A percentile compares a stretch with the other conserved stretches of the same genome.
phyloP scores from a whole-genome alignment of 2,888 invertebrate genomes.

The Chorisops tibialis region DNA sequence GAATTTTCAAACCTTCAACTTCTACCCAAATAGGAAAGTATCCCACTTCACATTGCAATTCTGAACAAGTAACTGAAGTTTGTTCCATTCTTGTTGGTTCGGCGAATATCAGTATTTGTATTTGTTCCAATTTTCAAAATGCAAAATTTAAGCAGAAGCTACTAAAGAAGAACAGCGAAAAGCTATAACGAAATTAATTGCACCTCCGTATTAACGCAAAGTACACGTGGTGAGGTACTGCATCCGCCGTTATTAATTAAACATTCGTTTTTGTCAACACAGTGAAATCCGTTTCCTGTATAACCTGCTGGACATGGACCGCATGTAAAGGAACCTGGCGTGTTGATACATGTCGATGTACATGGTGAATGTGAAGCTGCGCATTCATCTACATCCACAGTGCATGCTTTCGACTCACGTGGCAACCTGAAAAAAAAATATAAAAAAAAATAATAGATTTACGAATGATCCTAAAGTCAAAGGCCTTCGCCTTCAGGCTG shows the following conservation, averaged over 20 bases:
- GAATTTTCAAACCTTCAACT: too few species aligned
- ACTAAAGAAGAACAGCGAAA: too few species aligned
- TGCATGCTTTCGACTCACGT: conserved; percentile 62
- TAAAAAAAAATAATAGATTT: too few species aligned
- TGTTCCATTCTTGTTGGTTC: neutral
- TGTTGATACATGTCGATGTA: conserved; percentile 79
- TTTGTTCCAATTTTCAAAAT: neutral
- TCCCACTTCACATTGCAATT: too few species aligned
- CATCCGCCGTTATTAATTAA: conserved; percentile 81
- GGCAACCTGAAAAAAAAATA: conserved; percentile 37
- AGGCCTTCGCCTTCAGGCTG: too few species aligned
- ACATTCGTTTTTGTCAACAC: conserved; percentile 89
- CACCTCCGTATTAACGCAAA: conserved; percentile 81
- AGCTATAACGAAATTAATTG: too few species aligned
- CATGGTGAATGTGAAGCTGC: conserved; percentile 63
- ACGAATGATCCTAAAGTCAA: conserved; percentile 40
- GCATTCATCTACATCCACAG: conserved; percentile 86
- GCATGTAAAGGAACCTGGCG: conserved; percentile 85
- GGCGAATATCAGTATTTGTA: neutral
- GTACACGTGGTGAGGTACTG: conserved; percentile 71
- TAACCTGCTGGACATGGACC: conserved; percentile 84
- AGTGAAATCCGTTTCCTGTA: conserved; percentile 81
- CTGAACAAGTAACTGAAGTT: neutral
- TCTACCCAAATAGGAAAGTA: too few species aligned
- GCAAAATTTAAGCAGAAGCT: too few species aligned